phyloP scores from a whole-genome alignment of 2,113 vertebrate species.

The Corythaeola cristata region DNA sequence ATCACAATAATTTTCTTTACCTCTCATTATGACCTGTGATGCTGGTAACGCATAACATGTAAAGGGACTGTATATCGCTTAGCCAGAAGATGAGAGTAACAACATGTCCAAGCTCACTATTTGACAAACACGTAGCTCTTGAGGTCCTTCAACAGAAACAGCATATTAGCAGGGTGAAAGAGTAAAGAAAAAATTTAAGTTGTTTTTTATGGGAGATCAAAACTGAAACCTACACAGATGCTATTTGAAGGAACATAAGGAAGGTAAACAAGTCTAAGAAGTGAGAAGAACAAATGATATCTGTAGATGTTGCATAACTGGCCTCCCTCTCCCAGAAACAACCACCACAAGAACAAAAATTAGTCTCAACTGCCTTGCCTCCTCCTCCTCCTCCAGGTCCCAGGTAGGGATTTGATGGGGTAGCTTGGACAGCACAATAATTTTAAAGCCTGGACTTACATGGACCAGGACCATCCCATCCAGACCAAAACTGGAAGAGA shows the following conservation, averaged over 20 bases:
- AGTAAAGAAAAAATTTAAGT: conserved; percentile 21
- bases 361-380: background rate
- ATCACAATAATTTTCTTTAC: background rate
- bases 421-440: background rate
- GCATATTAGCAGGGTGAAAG: background rate
- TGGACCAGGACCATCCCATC: background rate
- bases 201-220: conserved; percentile 32
- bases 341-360: background rate
- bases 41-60: background rate
- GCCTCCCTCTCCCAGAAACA: background rate
- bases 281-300: background rate
- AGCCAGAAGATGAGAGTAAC: background rate
- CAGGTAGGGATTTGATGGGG: background rate
- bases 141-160: background rate
- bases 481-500: background rate
- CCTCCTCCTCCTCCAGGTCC: background rate
- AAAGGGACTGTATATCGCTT: background rate
- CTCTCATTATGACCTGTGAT: background rate
- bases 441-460: background rate
- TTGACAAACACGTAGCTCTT: background rate
- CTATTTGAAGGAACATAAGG: conserved; percentile 31
- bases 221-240: background rate
- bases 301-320: background rate
- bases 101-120: background rate
- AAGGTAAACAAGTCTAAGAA: background rate